These are phyloP conservation scores for Mesorhabditis belari DNA, from an alignment of 2,888 invertebrate genomes.

Conservation along the genomic window DNA sequence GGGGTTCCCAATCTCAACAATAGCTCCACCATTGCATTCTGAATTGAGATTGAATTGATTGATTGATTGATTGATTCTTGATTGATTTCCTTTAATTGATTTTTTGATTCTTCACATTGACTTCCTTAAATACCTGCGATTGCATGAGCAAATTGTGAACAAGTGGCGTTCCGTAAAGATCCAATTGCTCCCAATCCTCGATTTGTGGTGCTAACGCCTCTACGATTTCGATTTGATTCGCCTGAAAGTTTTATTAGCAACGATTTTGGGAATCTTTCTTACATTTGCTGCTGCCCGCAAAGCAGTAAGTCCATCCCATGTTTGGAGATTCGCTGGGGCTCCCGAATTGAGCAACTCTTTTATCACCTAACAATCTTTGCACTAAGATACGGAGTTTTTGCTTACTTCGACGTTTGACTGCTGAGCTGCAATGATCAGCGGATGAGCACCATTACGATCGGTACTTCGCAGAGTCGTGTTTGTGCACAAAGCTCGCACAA, in stretches of 20 bases:
- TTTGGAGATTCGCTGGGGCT: conserved; percentile 18
- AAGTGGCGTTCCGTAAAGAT: conserved; percentile 29
- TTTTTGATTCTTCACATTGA: too few species aligned
- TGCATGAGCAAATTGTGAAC: conserved; percentile 23
- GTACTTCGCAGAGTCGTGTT: conserved; percentile 21
- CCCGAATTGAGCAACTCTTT: conserved; percentile 69
- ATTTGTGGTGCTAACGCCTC: conserved; percentile 11
- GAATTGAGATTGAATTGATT: conserved; percentile 5
- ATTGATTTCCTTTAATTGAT: too few species aligned
- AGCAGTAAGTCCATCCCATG: conserved; percentile 72
- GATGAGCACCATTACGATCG: conserved; percentile 29
- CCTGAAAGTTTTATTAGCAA: conserved; percentile 5
- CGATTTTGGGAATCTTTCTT: conserved; percentile 61
- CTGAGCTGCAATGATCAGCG: conserved; percentile 27
- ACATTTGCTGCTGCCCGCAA: conserved; percentile 70
- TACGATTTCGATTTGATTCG: neutral
- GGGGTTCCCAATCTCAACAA: conserved; percentile 57
- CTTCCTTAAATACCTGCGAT: too few species aligned
- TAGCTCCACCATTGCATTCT: conserved; percentile 70
- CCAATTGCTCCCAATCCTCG: conserved; percentile 21
- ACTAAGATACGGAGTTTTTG: neutral
- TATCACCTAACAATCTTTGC: conserved; percentile 39
- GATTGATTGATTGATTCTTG: too few species aligned
- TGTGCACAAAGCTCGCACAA: conserved; percentile 21
- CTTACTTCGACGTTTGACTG: conserved; percentile 20